Evolutionary conservation across 2,797 vertebrate genomes (phyloP).

Genomic region (Oreonectes daqikongensis): DNA sequence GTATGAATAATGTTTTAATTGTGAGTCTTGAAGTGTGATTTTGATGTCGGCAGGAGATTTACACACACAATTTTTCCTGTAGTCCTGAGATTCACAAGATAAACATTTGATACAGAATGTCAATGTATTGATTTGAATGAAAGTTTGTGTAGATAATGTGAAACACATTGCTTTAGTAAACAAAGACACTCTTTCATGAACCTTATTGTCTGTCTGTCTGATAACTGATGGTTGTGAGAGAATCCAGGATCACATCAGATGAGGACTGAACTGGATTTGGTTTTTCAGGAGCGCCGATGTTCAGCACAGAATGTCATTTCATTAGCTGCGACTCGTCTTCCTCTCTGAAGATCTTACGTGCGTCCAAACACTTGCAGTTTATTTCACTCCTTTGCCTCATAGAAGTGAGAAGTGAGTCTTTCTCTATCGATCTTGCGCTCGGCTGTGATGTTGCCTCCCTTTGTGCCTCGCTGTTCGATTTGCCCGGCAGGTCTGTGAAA

Average conservation of each 20-base stretch:
- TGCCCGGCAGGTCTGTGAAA: slow-evolving; percentile 47
- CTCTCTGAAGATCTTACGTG: not conserved
- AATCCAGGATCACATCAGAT: slow-evolving; percentile 50
- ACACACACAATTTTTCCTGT: not conserved
- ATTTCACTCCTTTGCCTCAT: slow-evolving; percentile 32
- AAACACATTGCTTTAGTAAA: too few species aligned
- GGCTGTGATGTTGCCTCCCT: slow-evolving; percentile 45
- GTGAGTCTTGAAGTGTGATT: too few species aligned
- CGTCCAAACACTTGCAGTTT: not conserved
- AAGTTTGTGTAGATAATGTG: not conserved
- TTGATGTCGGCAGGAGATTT: too few species aligned
- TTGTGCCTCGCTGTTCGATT: slow-evolving; percentile 32
- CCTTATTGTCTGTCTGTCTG: slow-evolving; percentile 14
- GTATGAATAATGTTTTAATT: too few species aligned
- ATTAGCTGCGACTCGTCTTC: not conserved
- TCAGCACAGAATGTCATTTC: not conserved
- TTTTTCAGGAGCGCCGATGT: slow-evolving; percentile 55
- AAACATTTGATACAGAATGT: not conserved
- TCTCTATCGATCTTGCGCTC: slow-evolving; percentile 2
- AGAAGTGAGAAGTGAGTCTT: not conserved
- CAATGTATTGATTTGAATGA: not conserved
- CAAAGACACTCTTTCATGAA: too few species aligned
- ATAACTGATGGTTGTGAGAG: slow-evolving; percentile 29
- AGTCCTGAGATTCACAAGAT: not conserved
- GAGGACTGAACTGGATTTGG: slow-evolving; percentile 58